Evolutionary conservation across 2,113 vertebrate species (phyloP).

Genomic region (Festucalex cinctus): DNA sequence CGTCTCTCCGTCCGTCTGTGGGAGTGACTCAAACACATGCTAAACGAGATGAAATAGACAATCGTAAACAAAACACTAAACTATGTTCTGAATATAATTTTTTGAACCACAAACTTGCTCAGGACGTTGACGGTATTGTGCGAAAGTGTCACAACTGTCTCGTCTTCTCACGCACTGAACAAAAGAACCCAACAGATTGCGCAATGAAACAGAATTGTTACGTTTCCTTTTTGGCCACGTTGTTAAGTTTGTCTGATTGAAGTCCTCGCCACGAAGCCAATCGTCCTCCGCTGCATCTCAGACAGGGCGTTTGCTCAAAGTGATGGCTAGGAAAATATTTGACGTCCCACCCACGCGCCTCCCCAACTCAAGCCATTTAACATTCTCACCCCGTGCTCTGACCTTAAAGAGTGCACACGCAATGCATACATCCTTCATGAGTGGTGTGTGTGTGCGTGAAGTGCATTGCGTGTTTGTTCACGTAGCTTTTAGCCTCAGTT

Average conservation of each 20-base stretch:
- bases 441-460: constrained; percentile 22
- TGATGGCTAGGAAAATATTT: constrained; percentile 76
- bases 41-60: not conserved
- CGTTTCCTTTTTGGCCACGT: not conserved
- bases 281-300: constrained; percentile 28
- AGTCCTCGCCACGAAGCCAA: constrained; percentile 13
- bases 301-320: constrained; percentile 57
- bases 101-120: too few relatives aligned
- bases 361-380: constrained; percentile 61
- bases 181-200: too few relatives aligned
- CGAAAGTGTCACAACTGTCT: too few relatives aligned
- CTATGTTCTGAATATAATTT: too few relatives aligned
- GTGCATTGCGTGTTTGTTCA: constrained; percentile 60
- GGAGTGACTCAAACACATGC: not conserved
- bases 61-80: not conserved
- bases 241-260: not conserved
- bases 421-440: constrained; percentile 32
- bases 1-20: constrained; percentile 13
- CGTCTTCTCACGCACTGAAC: too few relatives aligned
- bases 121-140: too few relatives aligned
- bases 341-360: constrained; percentile 40
- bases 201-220: too few relatives aligned
- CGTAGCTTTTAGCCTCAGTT: constrained; percentile 66
- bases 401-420: constrained; percentile 68
- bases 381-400: constrained; percentile 68